Conservation (phyloP, 1,140 invertebrate species). For the Riptortus pedestris region DNA sequence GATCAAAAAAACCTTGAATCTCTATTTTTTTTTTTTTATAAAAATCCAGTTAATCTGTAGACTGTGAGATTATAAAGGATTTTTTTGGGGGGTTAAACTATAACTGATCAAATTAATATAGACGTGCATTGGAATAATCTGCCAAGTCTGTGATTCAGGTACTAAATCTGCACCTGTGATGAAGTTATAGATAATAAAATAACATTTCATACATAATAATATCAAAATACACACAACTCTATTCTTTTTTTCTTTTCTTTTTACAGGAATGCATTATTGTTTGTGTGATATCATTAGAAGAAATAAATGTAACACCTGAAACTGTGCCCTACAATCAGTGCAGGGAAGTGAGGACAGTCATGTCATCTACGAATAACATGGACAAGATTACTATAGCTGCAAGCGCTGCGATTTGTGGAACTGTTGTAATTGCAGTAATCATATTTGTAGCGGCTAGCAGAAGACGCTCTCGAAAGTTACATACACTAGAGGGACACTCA, state of each 20-base stretch:
- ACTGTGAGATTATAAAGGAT: too few species aligned
- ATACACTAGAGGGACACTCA: conserved; percentile 51
- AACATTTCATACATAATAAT: too few species aligned
- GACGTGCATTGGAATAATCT: too few species aligned
- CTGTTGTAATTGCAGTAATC: conserved; percentile 76
- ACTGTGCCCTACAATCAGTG: conserved; percentile 78
- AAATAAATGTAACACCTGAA: conserved; percentile 70
- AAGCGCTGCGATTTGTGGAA: conserved; percentile 85
- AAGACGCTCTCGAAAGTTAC: conserved; percentile 51
- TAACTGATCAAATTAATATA: too few species aligned
- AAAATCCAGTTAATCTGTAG: too few species aligned
- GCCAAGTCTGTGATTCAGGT: too few species aligned
- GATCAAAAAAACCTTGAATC: too few species aligned
- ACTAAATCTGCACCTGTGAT: too few species aligned
- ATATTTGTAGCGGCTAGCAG: conserved; percentile 76
- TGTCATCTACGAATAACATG: conserved; percentile 69
- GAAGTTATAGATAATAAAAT: too few species aligned
- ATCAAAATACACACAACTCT: too few species aligned
- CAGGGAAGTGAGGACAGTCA: conserved; percentile 72
- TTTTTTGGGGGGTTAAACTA: too few species aligned
- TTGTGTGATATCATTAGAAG: conserved; percentile 80
- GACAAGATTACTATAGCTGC: conserved; percentile 89
- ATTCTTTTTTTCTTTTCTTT: neutral
- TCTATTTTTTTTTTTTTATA: too few species aligned
- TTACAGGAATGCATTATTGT: conserved; percentile 81